Evolutionary conservation across 1,140 invertebrate species (phyloP), one percentile per base, ranked within the genome.

Genomic region (Ceratina japonica): DNA sequence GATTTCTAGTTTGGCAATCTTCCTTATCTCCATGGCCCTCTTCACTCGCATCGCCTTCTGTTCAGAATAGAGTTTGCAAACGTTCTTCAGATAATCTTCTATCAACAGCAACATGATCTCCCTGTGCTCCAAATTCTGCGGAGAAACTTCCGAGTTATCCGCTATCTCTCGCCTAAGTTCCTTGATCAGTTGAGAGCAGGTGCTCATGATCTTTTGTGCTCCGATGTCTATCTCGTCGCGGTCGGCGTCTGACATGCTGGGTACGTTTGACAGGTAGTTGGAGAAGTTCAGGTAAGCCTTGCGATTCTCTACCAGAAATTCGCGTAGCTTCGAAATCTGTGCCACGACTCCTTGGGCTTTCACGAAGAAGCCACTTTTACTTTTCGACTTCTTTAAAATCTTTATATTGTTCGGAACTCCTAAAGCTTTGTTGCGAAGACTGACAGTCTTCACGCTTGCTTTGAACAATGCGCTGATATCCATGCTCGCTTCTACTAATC

Each of bases 31-130:
- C 27, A 98, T 91, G 5, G 95, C 95, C 88, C 96, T 93, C 90
- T 98, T 98, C 0, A 98, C 95, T 79, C 97, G 91, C 56, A 98
- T 94, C 1, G 97, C 96, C 91, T 96, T 97, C 81, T 98, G 95
- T 91, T 98, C 96, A 56, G 96, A 95, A 90, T 98, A 98, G 69
- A 98, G 95, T 91, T 97, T 96, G 86, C 96, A 97, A 8, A 98
- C 96, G 69, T 94, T 94, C 91, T 97, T 97, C 81, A 98, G 92
- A 91, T 98, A 98, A 54, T 94, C 93, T 83, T 97, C 95, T 72
- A 98, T 93, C 0, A 97, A 92, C 22, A 95, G 93, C 10, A 97
- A 89, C 7, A 97, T 95, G 20, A 94, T 94, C 76, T 96, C 94
- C 84, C 96, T 95, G 87, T 98, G 97, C 85, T 97, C 95, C 2